Base-by-base conservation (phyloP, 2,888 invertebrate species). In the Ferrisia virgata region DNA sequence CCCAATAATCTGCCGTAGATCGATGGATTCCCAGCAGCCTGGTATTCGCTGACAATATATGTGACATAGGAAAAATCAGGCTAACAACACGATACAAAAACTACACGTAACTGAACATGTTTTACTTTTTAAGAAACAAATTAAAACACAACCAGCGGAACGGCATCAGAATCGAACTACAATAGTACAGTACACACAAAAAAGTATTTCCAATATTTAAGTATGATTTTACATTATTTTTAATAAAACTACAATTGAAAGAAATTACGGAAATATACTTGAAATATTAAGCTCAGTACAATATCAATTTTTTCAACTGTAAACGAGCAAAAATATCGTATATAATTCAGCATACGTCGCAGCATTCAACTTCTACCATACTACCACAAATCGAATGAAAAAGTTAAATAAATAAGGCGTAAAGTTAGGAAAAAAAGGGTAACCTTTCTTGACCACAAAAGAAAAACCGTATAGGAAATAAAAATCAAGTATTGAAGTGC, bases 231-330 rank as follows among this genome's bases (percentile, higher is more conserved):
- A 72, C 31, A 72, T 11, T 4, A 53, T 53, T 8, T 47, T 47
- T 13, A 64, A 72, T 72, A 72, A 72, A 72, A 15, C 72, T 72
- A 72, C 72, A 72, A n/a, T 72, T 25, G n/a, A n/a, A 72, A 64
- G 58, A 72, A n/a, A 18, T 72, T 72, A 33, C 72, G 33, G 72
- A 31, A 69, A 69, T 33, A 72, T 72, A 64, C 58, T 22, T 64
- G 25, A 64, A 64, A 64, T 64, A 64, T 72, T 72, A 72, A 72
- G 72, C 72, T 72, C 72, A 72, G 18, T 33, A 72, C 33, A 72
- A 33, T 72, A 33, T 72, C 33, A 72, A 72, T 72, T 72, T 72
- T n/a, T 72, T 72, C 33, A 72, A 33, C 72, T 72, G 72, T 72
- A 33, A 33, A 72, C 72, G 72, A 72, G 33, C 31, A 64, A 64